These are phyloP conservation scores for Pristionchus pacificus DNA, from an alignment of 1,140 invertebrate genomes.

Conservation along the genomic window DNA sequence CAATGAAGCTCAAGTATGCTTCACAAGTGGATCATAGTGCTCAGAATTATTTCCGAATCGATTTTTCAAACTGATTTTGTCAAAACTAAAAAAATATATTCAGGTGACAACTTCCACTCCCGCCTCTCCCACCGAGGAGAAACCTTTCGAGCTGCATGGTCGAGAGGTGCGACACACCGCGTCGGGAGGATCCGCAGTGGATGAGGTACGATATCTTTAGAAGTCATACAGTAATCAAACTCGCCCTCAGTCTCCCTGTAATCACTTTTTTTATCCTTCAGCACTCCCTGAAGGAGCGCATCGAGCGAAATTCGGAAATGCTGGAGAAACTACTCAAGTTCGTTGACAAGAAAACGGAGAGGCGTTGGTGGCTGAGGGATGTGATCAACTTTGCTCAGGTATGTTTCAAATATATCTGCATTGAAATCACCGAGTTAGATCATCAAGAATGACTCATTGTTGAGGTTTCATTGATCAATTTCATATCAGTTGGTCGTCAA, in stretches of 20 bases:
- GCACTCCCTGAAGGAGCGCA: constrained; percentile 30
- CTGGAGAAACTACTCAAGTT: constrained; percentile 25
- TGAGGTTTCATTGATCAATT: not conserved
- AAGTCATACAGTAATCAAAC: not conserved
- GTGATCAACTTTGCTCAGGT: constrained; percentile 32
- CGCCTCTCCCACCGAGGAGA: too few species aligned
- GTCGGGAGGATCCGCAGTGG: not conserved
- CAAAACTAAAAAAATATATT: too few species aligned
- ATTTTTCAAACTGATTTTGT: too few species aligned
- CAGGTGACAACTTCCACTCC: too few species aligned
- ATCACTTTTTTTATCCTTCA: constrained; percentile 14
- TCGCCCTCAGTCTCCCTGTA: too few species aligned
- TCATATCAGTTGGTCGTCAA: constrained; percentile 25
- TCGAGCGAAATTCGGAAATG: constrained; percentile 19
- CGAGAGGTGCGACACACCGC: not conserved
- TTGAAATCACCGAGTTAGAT: too few species aligned
- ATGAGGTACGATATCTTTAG: constrained; percentile 7
- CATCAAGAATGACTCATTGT: too few species aligned
- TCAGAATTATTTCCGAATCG: too few species aligned
- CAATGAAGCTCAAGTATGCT: too few species aligned
- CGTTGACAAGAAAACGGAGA: constrained; percentile 32
- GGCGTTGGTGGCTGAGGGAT: constrained; percentile 33
- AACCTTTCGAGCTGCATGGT: constrained; percentile 1
- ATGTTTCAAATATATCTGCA: not conserved
- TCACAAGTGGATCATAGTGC: too few species aligned